Conservation (phyloP, 2,797 vertebrate species). For the Clarias fuscus region DNA sequence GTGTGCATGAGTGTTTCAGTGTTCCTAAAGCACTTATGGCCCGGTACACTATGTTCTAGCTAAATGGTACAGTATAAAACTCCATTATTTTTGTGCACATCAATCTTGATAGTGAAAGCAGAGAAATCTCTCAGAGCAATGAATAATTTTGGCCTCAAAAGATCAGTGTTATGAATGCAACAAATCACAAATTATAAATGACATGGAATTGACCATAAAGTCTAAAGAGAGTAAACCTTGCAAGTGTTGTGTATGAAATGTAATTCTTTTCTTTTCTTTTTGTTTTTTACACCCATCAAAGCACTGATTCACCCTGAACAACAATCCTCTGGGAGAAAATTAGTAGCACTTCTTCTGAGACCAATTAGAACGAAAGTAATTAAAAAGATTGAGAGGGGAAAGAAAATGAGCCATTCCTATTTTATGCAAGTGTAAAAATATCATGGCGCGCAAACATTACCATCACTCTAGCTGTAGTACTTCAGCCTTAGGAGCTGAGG, state of each 20-base stretch:
- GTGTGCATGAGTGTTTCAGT: conserved; percentile 6
- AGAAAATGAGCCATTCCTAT: conserved; percentile 1
- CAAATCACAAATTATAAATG: neutral
- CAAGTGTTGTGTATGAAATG: neutral
- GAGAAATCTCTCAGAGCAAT: neutral
- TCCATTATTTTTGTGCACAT: conserved; percentile 33
- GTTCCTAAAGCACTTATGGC: conserved; percentile 30
- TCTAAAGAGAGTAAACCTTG: neutral
- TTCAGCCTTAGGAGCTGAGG: conserved; percentile 21
- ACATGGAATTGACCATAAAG: neutral
- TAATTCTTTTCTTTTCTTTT: neutral
- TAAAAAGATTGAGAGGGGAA: conserved; percentile 6
- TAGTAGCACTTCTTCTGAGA: neutral
- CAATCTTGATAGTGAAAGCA: conserved; percentile 27
- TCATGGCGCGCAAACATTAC: conserved; percentile 9
- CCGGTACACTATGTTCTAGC: conserved; percentile 19
- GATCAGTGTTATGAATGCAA: neutral
- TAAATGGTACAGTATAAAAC: conserved; percentile 17
- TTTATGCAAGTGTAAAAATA: conserved; percentile 19
- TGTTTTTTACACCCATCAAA: neutral
- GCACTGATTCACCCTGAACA: neutral
- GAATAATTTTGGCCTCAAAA: neutral
- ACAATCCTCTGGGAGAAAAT: neutral
- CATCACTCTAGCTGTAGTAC: neutral
- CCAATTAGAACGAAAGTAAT: conserved; percentile 4